These are phyloP conservation scores for Tauraco hartlaubi DNA, from an alignment of 2,797 vertebrate species.

Conservation along the genomic window DNA sequence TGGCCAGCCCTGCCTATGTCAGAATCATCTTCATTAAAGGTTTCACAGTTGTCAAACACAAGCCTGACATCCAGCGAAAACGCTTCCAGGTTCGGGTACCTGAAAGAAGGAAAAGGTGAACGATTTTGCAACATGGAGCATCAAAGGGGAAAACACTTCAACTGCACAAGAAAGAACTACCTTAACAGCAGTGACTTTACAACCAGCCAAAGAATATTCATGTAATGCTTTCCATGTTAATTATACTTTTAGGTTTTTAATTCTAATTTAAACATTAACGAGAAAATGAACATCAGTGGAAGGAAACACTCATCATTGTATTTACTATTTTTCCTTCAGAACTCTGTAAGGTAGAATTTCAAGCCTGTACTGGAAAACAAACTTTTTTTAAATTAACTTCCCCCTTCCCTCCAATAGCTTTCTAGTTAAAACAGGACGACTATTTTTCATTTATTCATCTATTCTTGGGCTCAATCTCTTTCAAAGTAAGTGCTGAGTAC, in stretches of 20 bases:
- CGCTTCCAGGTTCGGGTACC: constrained; percentile 95
- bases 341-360: neutral
- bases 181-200: neutral
- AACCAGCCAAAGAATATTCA: neutral
- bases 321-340: neutral
- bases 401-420: neutral
- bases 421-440: neutral
- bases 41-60: constrained; percentile 99
- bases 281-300: neutral
- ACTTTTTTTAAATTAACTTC: neutral
- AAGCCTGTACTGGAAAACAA: neutral
- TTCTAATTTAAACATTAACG: neutral
- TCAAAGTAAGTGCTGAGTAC: neutral
- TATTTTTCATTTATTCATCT: neutral
- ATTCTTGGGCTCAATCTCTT: neutral
- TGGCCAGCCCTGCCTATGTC: constrained; percentile 98
- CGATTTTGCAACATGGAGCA: neutral
- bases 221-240: neutral
- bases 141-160: neutral
- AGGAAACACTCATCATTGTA: neutral
- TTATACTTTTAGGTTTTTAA: neutral
- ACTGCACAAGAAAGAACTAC: neutral
- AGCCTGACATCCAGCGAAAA: constrained; percentile 98
- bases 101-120: constrained; percentile 76
- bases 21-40: constrained; percentile 99